Base-by-base conservation (phyloP, 2,888 invertebrate genomes). In the Drosophila cyrtoloma region DNA sequence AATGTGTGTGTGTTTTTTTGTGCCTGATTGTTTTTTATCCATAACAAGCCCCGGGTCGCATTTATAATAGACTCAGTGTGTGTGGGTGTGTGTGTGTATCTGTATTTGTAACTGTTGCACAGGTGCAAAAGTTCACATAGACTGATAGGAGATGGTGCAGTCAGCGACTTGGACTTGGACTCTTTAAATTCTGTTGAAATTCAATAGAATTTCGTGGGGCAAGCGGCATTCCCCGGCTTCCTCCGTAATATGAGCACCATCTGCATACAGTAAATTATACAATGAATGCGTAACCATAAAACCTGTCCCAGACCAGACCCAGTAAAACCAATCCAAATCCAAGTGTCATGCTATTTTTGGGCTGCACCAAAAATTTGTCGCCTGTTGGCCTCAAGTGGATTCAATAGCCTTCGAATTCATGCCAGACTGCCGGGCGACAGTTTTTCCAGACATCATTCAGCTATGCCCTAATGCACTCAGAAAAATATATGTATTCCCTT, bases 341-440 rank as follows among this genome's bases (percentile, higher is more conserved):
- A 86, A 86, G 86, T 86, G 88, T 86, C 88, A 89, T 82, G 84
- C 77, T 86, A 88, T 88, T 86, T 82, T 79, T 75, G 80, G 82
- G 76, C 75, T 68, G 65, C 79, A 65, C 66, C 63, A 62, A 30
- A 78, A 89, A 86, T 88, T 86, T 86, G 86, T 86, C 86, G 80
- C 82, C 75, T 60, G 69, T 77, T 69, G 58, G 77, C 62, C 73
- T 89, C 79, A 87, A 87, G 89, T 87, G 86, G 75, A 66, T 57
- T 56, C 50, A 64, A 32, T 39, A 52, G 51, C 53, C 59, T 52
- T 26, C 30, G 22, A 42, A 59, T 63, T 30, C 78, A 73, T 69
- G 66, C 86, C 81, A 89, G 88, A 89, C 89, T 77, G 79, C 62
- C 67, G 73, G 88, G 88, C 88, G 89, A 89, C 88, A 86, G 61